These are phyloP conservation scores for Teinopalpus imperialis DNA, from an alignment of 2,888 invertebrate species.

Conservation along the genomic window DNA sequence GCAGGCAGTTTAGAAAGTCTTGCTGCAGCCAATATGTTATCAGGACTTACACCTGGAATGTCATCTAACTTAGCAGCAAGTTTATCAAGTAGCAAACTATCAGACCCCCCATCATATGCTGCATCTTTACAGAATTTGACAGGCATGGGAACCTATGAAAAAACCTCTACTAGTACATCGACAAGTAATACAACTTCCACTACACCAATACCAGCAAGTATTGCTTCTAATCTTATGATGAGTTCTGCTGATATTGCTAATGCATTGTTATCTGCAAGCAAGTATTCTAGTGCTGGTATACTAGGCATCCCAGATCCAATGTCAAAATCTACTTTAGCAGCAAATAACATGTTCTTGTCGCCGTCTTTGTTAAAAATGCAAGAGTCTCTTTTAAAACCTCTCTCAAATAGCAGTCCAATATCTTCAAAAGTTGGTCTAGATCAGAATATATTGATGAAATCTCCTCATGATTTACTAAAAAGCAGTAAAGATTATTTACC, in stretches of 20 bases:
- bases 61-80: constrained; percentile 68
- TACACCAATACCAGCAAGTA: constrained; percentile 74
- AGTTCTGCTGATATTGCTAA: constrained; percentile 84
- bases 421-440: constrained; percentile 69
- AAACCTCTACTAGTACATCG: constrained; percentile 72
- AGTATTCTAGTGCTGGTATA: constrained; percentile 83
- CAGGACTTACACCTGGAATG: constrained; percentile 65
- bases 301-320: constrained; percentile 88
- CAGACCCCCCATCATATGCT: constrained; percentile 74
- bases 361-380: constrained; percentile 89
- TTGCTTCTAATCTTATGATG: constrained; percentile 84
- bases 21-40: constrained; percentile 75
- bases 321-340: constrained; percentile 87
- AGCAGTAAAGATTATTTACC: constrained; percentile 75
- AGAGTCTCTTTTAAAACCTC: constrained; percentile 82
- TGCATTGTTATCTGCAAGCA: constrained; percentile 85
- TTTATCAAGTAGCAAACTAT: constrained; percentile 64
- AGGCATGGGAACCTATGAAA: constrained; percentile 65
- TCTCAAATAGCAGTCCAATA: constrained; percentile 81
- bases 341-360: constrained; percentile 90
- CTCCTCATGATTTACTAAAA: constrained; percentile 67
- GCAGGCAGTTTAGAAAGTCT: constrained; percentile 69
- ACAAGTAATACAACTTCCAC: constrained; percentile 74
- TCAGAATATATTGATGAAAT: constrained; percentile 69
- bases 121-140: constrained; percentile 71